Evolutionary conservation across 1,140 invertebrate genomes (phyloP).

Genomic region (Ceratosolen solmsi): DNA sequence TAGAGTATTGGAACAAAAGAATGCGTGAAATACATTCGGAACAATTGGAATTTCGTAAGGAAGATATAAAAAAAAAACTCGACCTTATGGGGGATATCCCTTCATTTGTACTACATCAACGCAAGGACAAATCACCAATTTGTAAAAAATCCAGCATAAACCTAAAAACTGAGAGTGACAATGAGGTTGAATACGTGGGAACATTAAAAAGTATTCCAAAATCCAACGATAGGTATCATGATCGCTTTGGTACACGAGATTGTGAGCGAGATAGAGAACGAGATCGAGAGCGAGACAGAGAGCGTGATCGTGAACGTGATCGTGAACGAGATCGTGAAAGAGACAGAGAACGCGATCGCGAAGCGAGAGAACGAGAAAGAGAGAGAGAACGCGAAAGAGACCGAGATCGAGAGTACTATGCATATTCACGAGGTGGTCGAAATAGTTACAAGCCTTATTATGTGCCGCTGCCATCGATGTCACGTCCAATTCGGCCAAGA

Average conservation of each 20-base stretch:
- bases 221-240: slow-evolving; percentile 56
- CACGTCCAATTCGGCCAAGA: slow-evolving; percentile 57
- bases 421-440: slow-evolving; percentile 59
- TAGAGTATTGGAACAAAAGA: slow-evolving; percentile 84
- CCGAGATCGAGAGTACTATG: slow-evolving; percentile 51
- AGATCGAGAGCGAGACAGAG: slow-evolving; percentile 38
- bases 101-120: slow-evolving; percentile 55
- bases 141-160: slow-evolving; percentile 13
- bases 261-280: slow-evolving; percentile 40
- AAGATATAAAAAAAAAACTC: slow-evolving; percentile 75
- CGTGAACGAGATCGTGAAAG: slow-evolving; percentile 41
- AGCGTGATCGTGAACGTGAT: slow-evolving; percentile 36
- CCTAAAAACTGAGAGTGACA: slow-evolving; percentile 64
- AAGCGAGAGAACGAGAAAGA: slow-evolving; percentile 41
- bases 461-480: slow-evolving; percentile 51
- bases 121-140: slow-evolving; percentile 51
- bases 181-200: slow-evolving; percentile 71
- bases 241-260: slow-evolving; percentile 56
- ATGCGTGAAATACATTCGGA: slow-evolving; percentile 84
- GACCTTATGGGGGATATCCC: slow-evolving; percentile 71
- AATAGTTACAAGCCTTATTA: slow-evolving; percentile 45
- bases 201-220: slow-evolving; percentile 61
- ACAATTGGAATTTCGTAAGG: slow-evolving; percentile 76
- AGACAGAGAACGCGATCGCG: slow-evolving; percentile 39
- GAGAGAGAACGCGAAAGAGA: slow-evolving; percentile 44